Evolutionary conservation across 2,888 invertebrate genomes (phyloP), one percentile per base, ranked within the genome.

Genomic region (Capitulum mitella): DNA sequence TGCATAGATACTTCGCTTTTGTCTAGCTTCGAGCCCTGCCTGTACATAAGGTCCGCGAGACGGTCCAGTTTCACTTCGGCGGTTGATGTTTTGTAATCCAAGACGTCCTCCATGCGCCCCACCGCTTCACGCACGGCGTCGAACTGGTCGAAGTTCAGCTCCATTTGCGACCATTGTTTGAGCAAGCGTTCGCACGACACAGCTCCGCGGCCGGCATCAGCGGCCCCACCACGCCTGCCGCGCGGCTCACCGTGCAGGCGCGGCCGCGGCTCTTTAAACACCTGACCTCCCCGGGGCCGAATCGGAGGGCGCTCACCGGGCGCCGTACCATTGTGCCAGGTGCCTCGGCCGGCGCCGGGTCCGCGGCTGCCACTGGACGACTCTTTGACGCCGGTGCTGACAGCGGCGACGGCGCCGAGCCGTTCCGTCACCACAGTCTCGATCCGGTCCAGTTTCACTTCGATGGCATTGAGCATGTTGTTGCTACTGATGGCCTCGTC

Each of bases 381-480:
- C n/a, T n/a, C n/a, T n/a, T n/a, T n/a, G n/a, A n/a, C n/a, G n/a
- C n/a, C n/a, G n/a, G n/a, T n/a, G n/a, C n/a, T n/a, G n/a, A n/a
- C n/a, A n/a, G n/a, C n/a, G n/a, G n/a, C n/a, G n/a, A n/a, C n/a
- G n/a, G n/a, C n/a, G n/a, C n/a, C 29, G 8, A 8, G 29, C 8
- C 70, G 22, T 22, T 70, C 70, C 70, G 26, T 19, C 37, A 70
- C 37, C 22, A 37, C 70, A 2, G 70, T 22, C 37, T 32, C 70
- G 70, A 70, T 70, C 70, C 70, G 16, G 37, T 70, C 70, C 70
- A 70, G 70, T 22, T 70, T 70, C 22, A 70, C 6, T 37, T 70
- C 70, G 70, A 70, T 70, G 70, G 70, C 70, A 37, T 70, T 70
- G 22, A 70, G 70, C 70, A 70, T 70, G 37, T 70, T 70, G 70